Evolutionary conservation across 2,113 vertebrate genomes (phyloP).

Genomic region (Corythoichthys haematopterus): DNA sequence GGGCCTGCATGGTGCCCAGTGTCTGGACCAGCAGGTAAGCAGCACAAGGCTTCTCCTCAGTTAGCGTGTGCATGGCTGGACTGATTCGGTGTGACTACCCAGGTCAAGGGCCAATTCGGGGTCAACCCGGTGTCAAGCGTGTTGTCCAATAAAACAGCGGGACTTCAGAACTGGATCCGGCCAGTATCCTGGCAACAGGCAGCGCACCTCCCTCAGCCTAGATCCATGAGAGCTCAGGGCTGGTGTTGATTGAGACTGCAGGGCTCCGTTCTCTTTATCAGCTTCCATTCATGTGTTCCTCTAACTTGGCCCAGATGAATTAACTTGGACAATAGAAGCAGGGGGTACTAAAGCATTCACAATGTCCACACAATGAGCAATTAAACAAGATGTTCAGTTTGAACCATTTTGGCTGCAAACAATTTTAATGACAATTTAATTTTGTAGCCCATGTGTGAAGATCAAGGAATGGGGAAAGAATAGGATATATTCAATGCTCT

Average conservation of each 20-base stretch:
- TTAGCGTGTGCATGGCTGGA: constrained; percentile 48
- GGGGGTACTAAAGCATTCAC: constrained; percentile 46
- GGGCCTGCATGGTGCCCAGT: constrained; percentile 10
- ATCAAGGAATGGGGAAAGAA: constrained; percentile 8
- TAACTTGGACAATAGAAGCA: constrained; percentile 61
- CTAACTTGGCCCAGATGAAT: constrained; percentile 60
- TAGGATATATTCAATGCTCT: neutral
- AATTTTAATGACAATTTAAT: constrained; percentile 20
- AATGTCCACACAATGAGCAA: constrained; percentile 48
- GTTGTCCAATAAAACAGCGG: constrained; percentile 72
- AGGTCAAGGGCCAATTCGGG: constrained; percentile 64
- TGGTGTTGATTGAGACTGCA: constrained; percentile 56
- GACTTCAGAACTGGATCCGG: constrained; percentile 44
- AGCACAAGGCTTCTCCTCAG: constrained; percentile 40
- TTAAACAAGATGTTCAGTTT: constrained; percentile 52
- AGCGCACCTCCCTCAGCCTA: constrained; percentile 31
- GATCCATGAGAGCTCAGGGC: constrained; percentile 56
- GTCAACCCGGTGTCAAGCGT: constrained; percentile 65
- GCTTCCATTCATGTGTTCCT: constrained; percentile 58
- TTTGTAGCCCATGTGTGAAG: neutral
- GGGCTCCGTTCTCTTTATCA: constrained; percentile 67
- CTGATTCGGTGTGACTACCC: constrained; percentile 64
- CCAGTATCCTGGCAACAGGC: constrained; percentile 70
- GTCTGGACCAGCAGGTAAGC: constrained; percentile 57
- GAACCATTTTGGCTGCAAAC: constrained; percentile 41